These are phyloP conservation scores for Drosophila histrio DNA, from an alignment of 2,888 invertebrate genomes.

Conservation along the genomic window DNA sequence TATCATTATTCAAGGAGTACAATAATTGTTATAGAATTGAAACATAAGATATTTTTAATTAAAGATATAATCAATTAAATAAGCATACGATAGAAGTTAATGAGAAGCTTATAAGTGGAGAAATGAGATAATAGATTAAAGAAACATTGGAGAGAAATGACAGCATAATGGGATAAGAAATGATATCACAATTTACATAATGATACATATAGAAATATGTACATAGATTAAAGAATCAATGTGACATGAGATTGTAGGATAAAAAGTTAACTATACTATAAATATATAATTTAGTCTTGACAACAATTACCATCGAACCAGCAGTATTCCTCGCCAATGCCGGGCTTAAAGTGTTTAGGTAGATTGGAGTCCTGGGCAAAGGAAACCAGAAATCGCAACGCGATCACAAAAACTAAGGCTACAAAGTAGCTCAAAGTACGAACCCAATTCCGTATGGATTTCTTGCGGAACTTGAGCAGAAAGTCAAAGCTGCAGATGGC, in stretches of 20 bases:
- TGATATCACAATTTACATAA: too few relatives aligned
- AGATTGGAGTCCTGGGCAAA: slow-evolving; percentile 74
- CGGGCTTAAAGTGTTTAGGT: slow-evolving; percentile 69
- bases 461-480: slow-evolving; percentile 65
- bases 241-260: background rate
- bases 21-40: too few relatives aligned
- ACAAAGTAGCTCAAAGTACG: slow-evolving; percentile 58
- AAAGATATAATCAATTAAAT: too few relatives aligned
- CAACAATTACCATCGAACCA: slow-evolving; percentile 69
- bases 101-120: too few relatives aligned
- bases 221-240: background rate
- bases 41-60: too few relatives aligned
- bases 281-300: too few relatives aligned
- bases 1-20: too few relatives aligned
- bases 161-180: background rate
- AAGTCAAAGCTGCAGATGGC: slow-evolving; percentile 76
- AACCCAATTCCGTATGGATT: slow-evolving; percentile 63
- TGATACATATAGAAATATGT: too few relatives aligned
- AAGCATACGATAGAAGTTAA: too few relatives aligned
- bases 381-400: slow-evolving; percentile 62
- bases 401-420: slow-evolving; percentile 55
- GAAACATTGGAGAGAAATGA: too few relatives aligned
- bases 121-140: too few relatives aligned
- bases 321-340: slow-evolving; percentile 78
- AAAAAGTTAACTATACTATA: too few relatives aligned